Evolutionary conservation across 2,113 vertebrate species (phyloP), one percentile per base, ranked within the genome.

Genomic region (Thomomys bottae): DNA sequence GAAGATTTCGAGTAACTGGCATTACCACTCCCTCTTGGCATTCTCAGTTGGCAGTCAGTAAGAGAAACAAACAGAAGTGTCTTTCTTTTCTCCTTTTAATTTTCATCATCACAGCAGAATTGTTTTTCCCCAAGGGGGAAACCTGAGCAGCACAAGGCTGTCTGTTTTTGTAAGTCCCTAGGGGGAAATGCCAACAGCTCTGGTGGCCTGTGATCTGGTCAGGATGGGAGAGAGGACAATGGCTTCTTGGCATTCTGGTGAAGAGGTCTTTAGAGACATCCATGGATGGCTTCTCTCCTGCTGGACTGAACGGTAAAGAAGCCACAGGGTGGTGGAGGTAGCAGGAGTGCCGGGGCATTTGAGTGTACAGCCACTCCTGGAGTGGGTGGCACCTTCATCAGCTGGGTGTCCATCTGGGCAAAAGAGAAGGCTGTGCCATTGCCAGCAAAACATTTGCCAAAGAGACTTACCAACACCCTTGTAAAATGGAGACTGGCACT

Each of bases 341-440:
- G 93, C 89, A 94, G 95, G 96, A 93, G 93, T 97, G 97, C 96
- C 97, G 96, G 96, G 96, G 84, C 70, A 73, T 87, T 24, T 61
- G 24, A 38, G 49, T 66, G 63, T 36, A 77, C 38, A 24, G 83
- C 81, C 64, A 59, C 72, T 86, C 59, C 20, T 32, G 3, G 42
- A 36, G 21, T 40, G 75, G 40, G 23, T 32, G 38, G 64, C n/a
- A 63, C 8, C 15, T 40, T 57, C 36, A 17, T 3, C 18, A 54
- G 26, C 42, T 36, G 57, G 20, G 34, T 18, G 21, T 34, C 38
- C n/a, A 45, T 24, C 40, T 20, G 40, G 79, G 63, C n/a, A 84
- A 86, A 84, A 90, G 61, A 23, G 76, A 76, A 81, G 63, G 5
- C 61, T 64, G 10, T 12, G 18, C 6, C 49, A 76, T 83, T 45